Base-by-base conservation (phyloP, 2,113 vertebrate genomes). In the Petroica traversi region DNA sequence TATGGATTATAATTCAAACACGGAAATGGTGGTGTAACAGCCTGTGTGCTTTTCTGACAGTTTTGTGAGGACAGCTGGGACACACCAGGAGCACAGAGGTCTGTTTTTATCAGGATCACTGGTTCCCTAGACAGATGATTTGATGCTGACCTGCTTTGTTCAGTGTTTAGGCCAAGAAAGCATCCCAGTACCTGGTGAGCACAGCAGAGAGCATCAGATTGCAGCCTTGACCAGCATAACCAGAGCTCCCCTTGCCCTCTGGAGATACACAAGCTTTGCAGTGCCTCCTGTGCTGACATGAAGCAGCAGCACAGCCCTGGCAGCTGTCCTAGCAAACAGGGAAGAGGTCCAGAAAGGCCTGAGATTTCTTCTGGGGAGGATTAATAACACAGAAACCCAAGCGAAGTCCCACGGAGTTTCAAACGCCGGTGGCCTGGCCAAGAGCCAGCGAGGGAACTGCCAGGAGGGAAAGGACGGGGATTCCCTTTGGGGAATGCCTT, bases 321-420 rank as follows among this genome's bases (percentile, higher is more conserved):
- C 94, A 97, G 77, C 85, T 80, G 63, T 88, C 79, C 92, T 94
- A 88, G 91, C 81, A 92, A 75, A n/a, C 66, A 91, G 94, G 73
- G 93, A 95, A 95, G 89, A 95, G 69, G 71, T 96, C 95, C 95
- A 96, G 89, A 94, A 92, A 91, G 77, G 89, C 69, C 77, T 92
- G 86, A 66, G 91, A 96, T 96, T 96, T 95, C 89, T 96, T 84
- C 89, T 75, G 54, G 48, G 73, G 52, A 94, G 91, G 78, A 96
- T 96, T 95, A 96, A 58, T 85, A 91, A 92, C 86, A 82, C n/a
- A 93, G 92, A 96, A 96, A 93, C 89, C 51, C 87, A 77, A 94
- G 66, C 0, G 0, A 85, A 92, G 89, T 88, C 63, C 71, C 85
- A 82, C 4, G 0, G 89, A 95, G 45, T 85, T 96, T 89, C 87